Base-by-base conservation (phyloP, 2,888 invertebrate genomes). In the Luperina nickerlii region DNA sequence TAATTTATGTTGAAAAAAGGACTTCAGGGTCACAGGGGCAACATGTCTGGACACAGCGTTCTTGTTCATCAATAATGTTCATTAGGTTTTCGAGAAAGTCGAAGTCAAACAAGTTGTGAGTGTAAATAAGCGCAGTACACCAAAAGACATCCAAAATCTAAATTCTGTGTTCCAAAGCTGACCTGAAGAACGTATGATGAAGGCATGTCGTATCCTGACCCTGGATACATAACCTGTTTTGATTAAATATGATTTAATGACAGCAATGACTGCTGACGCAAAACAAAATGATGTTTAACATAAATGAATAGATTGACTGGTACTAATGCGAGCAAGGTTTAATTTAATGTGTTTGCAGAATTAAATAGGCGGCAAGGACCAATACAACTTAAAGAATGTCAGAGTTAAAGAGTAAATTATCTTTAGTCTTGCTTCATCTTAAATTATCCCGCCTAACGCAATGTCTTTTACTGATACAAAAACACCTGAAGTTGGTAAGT, bases 181-280 rank as follows among this genome's bases (percentile, higher is more conserved):
- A 88, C 88, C 87, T 88, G 84, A 32, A 74, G 67, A 32, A 27
- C 20, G 48, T 81, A 68, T 57, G 76, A 45, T 73, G 80, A 71
- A 69, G 65, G 63, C 51, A 78, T 78, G 76, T 27, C 75, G 32
- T 74, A 27, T 76, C n/a, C 69, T 78, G 82, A 78, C 75, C 76
- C 79, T 70, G 87, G 79, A 83, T 80, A 81, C 84, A 87, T 72
- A 82, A 88, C 88, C 85, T 87, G 87, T 87, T 82, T 88, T 62
- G 65, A 83, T 81, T 76, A 84, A 83, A 87, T 72, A 80, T 77
- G 65, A 66, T 81, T 78, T 88, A 84, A 75, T 82, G 72, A 57
- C 65, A 76, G 75, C 38, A 60, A 63, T 66, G 62, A 68, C 60
- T 68, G 76, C 73, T 65, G 48, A 71, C 76, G 48, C 48, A 71